Base-by-base conservation (phyloP, 1,140 invertebrate genomes). In the Sesamia nonagrioides region DNA sequence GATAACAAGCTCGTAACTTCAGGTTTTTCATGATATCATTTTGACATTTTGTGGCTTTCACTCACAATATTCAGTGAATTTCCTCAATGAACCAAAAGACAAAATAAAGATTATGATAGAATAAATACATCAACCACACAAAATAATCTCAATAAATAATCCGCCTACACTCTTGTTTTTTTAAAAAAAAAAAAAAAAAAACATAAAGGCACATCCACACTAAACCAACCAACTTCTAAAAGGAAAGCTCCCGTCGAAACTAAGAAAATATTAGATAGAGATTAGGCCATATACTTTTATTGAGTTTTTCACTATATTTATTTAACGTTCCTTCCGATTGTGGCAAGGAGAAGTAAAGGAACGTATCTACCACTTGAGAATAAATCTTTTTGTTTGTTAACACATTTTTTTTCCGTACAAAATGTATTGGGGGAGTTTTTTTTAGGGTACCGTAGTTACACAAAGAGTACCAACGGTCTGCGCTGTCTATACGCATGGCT, bases 251-350 rank as follows among this genome's bases (percentile, higher is more conserved):
- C 82, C 87, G 89, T 92, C 87, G 91, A 86, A 94, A 89, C 85
- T 92, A 93, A 94, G 89, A 93, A 94, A 93, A 93, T 94, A 93
- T 93, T 92, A 91, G 90, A 89, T 92, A 92, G 91, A 93, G 92
- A 94, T 93, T 94, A 94, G 92, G 90, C 91, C 84, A 92, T 92
- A 91, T 86, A 93, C 84, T 94, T 94, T 94, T 94, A 93, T 94
- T 93, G 91, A 85, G 86, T 90, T 92, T 90, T 91, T 88, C 89
- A 88, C 88, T 89, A 87, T 94, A 93, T 94, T 94, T 93, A 94
- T 92, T 89, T 92, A 85, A 93, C 87, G 87, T 92, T 82, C 83
- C 82, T 84, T 87, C 82, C 83, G 80, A 84, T 86, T 86, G 79
- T 82, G 79, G 73, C 60, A 50, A 45, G 86, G 85, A 87, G 82